These are phyloP conservation scores for Paraescarpia echinospica DNA, from an alignment of 1,140 invertebrate species.

Conservation along the genomic window DNA sequence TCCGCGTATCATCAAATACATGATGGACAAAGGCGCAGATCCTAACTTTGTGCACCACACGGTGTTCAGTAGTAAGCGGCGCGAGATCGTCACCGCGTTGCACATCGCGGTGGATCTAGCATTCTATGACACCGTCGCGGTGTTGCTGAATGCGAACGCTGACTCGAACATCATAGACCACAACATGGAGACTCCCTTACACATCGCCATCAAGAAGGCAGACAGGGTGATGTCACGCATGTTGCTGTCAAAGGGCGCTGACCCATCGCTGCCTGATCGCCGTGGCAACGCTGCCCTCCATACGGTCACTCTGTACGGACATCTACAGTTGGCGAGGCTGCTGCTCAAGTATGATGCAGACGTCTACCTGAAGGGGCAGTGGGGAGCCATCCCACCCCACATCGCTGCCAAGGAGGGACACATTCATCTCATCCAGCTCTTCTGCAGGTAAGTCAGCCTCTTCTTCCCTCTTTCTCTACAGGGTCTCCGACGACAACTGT, in stretches of 20 bases:
- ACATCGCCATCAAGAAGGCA: slow-evolving; percentile 29
- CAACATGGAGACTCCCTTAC: slow-evolving; percentile 30
- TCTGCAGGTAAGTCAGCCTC: not conserved
- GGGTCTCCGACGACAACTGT: not conserved
- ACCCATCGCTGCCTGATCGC: slow-evolving; percentile 23
- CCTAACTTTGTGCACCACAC: slow-evolving; percentile 32
- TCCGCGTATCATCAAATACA: slow-evolving; percentile 30
- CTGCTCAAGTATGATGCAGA: slow-evolving; percentile 31
- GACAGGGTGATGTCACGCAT: slow-evolving; percentile 27
- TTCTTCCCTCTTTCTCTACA: not conserved
- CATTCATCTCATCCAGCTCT: slow-evolving; percentile 29
- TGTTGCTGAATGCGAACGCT: slow-evolving; percentile 24
- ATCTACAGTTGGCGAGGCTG: slow-evolving; percentile 26
- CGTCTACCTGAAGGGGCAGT: slow-evolving; percentile 28
- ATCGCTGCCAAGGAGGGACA: slow-evolving; percentile 33
- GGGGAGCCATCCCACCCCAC: slow-evolving; percentile 26
- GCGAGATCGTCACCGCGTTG: slow-evolving; percentile 27
- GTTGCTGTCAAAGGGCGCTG: slow-evolving; percentile 29
- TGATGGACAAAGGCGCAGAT: slow-evolving; percentile 29
- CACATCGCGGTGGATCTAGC: slow-evolving; percentile 30
- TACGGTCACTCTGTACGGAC: slow-evolving; percentile 29
- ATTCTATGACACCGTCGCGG: slow-evolving; percentile 27
- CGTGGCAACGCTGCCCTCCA: slow-evolving; percentile 28
- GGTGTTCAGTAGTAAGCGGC: slow-evolving; percentile 22
- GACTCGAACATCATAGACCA: slow-evolving; percentile 28